These are phyloP conservation scores for Burhinus oedicnemus DNA, from an alignment of 2,113 vertebrate genomes.

Conservation along the genomic window DNA sequence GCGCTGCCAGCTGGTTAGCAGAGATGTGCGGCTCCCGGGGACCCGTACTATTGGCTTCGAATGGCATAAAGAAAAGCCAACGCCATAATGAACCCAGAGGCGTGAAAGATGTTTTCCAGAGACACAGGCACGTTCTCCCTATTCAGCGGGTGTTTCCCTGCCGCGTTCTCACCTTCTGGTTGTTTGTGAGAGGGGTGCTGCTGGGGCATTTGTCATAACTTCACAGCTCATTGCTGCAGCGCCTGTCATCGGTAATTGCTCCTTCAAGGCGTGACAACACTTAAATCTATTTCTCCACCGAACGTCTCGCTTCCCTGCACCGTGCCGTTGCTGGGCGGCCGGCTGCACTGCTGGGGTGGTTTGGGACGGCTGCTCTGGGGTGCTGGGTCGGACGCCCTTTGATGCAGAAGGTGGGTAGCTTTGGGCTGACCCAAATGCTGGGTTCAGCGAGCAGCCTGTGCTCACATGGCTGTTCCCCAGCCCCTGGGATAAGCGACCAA, in stretches of 20 bases:
- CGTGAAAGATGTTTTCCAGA: background rate
- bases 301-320: background rate
- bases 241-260: background rate
- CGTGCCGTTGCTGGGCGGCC: fast-evolving
- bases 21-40: background rate
- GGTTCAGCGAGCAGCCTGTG: background rate
- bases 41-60: background rate
- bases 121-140: background rate
- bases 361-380: background rate
- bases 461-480: background rate
- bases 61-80: background rate
- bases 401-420: background rate
- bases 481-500: background rate
- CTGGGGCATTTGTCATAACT: constrained; percentile 11
- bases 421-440: background rate
- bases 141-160: background rate
- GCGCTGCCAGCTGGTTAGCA: background rate
- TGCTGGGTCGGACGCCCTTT: background rate
- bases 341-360: background rate
- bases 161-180: background rate
- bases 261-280: background rate
- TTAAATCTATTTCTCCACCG: background rate
- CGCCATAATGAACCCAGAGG: background rate
- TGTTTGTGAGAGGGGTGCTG: background rate
- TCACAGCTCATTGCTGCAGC: background rate